A percentile compares a stretch with the other conserved stretches of the same genome.
These are phyloP conservation scores for Tauraco hartlaubi DNA, from an alignment of 2,797 vertebrate genomes.

Conservation along the genomic window DNA sequence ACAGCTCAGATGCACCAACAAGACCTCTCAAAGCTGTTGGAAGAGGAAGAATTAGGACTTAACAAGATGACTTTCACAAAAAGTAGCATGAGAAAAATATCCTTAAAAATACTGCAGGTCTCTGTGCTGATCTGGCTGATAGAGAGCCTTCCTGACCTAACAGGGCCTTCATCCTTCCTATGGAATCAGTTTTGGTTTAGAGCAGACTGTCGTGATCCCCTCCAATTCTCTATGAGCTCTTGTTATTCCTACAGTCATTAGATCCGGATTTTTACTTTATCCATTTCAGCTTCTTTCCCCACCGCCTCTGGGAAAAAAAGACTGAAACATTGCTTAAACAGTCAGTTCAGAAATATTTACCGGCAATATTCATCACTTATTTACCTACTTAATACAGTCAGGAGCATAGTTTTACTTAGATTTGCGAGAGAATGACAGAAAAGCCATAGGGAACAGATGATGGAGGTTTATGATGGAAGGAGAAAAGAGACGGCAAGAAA, in stretches of 20 bases:
- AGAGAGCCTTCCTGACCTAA: neutral
- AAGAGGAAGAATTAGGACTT: neutral
- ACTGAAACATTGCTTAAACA: neutral
- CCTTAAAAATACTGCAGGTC: neutral
- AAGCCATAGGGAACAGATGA: neutral
- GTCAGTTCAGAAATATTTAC: neutral
- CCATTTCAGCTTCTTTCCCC: neutral
- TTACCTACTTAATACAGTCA: neutral
- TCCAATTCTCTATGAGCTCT: neutral
- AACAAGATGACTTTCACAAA: neutral
- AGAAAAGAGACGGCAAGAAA: neutral
- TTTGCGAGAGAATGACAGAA: neutral
- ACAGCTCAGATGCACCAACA: neutral
- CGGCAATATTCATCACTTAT: neutral
- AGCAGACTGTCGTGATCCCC: fast-evolving
- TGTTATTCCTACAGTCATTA: neutral
- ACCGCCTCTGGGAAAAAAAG: neutral
- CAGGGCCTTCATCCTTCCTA: neutral
- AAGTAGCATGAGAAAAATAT: neutral
- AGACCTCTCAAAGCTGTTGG: neutral
- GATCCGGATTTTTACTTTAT: neutral
- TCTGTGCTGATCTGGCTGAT: neutral
- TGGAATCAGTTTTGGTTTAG: neutral
- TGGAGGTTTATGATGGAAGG: neutral
- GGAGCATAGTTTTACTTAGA: neutral